phyloP scores from a whole-genome alignment of 2,888 invertebrate genomes.

The Drosophila phalerata region DNA sequence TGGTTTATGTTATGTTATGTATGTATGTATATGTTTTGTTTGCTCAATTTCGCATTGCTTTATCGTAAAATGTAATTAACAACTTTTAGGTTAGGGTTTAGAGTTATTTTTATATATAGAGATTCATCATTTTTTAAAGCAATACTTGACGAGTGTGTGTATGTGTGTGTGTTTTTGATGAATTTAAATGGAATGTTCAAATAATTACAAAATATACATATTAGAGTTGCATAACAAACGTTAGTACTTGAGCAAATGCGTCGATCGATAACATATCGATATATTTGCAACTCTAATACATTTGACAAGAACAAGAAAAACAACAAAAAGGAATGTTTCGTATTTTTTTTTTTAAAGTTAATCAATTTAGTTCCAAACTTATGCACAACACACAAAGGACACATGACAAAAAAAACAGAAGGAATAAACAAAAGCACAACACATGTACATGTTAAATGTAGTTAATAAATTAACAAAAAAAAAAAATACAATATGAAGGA shows the following conservation, averaged over 20 bases:
- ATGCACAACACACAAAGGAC: conserved; percentile 28
- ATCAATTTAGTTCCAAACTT: conserved; percentile 26
- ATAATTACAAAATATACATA: conserved; percentile 7
- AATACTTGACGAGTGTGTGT: conserved; percentile 9
- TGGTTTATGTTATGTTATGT: conserved; percentile 29
- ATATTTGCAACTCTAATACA: not conserved
- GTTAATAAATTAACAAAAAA: conserved; percentile 48
- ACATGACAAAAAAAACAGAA: conserved; percentile 2
- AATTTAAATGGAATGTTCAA: conserved; percentile 7
- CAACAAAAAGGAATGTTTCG: conserved; percentile 7
- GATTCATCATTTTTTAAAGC: conserved; percentile 20
- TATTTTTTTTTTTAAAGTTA: not conserved
- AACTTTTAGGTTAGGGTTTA: conserved; percentile 30
- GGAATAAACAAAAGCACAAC: conserved; percentile 15
- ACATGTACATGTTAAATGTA: conserved; percentile 13
- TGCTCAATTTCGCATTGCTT: conserved; percentile 29
- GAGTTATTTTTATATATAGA: conserved; percentile 30
- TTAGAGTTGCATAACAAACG: not conserved
- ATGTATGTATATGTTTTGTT: conserved; percentile 30
- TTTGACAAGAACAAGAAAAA: conserved; percentile 1
- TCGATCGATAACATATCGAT: not conserved
- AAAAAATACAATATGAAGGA: conserved; percentile 34
- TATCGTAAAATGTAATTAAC: conserved; percentile 44
- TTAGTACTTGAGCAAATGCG: not conserved
- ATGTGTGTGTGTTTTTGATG: conserved; percentile 5